Evolutionary conservation across 2,888 invertebrate genomes (phyloP).

Genomic region (Pyrrhia umbra): DNA sequence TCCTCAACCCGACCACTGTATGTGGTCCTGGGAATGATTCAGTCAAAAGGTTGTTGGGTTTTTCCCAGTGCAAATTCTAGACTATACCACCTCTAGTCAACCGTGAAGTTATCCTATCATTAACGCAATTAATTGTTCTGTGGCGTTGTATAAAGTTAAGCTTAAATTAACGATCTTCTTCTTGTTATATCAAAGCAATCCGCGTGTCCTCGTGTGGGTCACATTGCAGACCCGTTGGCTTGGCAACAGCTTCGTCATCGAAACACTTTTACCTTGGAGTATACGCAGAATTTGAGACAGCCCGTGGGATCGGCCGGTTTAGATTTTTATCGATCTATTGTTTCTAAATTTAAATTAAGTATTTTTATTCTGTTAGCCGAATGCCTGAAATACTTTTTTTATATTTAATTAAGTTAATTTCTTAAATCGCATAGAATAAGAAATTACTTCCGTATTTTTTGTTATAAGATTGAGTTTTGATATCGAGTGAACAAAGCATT

Average conservation of each 20-base stretch:
- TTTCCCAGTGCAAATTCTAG: too few species aligned
- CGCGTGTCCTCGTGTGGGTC: slow-evolving; percentile 32
- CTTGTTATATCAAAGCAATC: neutral
- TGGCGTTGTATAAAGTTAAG: neutral
- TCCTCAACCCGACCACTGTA: too few species aligned
- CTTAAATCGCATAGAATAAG: too few species aligned
- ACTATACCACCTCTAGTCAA: neutral
- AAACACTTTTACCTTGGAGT: neutral
- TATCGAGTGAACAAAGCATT: too few species aligned
- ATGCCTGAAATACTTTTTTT: too few species aligned
- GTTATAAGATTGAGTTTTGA: too few species aligned
- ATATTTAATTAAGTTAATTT: too few species aligned
- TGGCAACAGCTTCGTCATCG: slow-evolving; percentile 9
- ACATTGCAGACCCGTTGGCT: slow-evolving; percentile 34
- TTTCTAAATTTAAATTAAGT: neutral
- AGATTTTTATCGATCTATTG: slow-evolving; percentile 13
- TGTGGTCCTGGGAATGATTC: neutral
- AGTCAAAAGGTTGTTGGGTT: neutral
- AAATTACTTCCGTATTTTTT: too few species aligned
- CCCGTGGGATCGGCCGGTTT: neutral
- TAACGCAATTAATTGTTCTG: neutral
- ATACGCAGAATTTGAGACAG: neutral
- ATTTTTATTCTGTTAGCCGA: neutral
- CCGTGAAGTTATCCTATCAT: neutral
- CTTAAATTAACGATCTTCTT: neutral